Evolutionary conservation across 1,140 invertebrate species (phyloP).

Genomic region (Lithobius niger): DNA sequence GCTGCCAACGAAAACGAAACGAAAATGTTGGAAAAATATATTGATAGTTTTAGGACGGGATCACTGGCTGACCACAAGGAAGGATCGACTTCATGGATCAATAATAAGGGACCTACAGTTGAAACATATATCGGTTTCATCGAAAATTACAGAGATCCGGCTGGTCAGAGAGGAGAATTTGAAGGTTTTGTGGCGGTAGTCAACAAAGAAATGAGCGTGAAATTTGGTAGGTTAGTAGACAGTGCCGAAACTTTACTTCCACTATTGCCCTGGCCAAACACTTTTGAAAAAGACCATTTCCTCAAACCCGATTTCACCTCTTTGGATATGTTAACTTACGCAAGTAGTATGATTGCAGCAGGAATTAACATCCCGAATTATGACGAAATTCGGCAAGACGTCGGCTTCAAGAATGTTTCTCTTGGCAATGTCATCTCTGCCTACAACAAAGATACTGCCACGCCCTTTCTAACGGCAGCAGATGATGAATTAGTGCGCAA

Average conservation of each 20-base stretch:
- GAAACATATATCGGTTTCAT: slow-evolving; percentile 93
- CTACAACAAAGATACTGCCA: slow-evolving; percentile 60
- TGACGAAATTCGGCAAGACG: slow-evolving; percentile 83
- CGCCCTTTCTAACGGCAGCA: slow-evolving; percentile 58
- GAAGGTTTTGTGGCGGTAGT: slow-evolving; percentile 92
- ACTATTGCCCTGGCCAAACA: slow-evolving; percentile 69
- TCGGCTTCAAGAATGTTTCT: slow-evolving; percentile 95
- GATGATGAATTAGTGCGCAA: slow-evolving; percentile 57
- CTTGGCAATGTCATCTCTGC: slow-evolving; percentile 85
- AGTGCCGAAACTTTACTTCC: slow-evolving; percentile 65
- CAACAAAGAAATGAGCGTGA: slow-evolving; percentile 85
- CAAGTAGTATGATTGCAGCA: slow-evolving; percentile 77
- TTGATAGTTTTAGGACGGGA: too few species aligned
- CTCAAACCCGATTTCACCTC: slow-evolving; percentile 90
- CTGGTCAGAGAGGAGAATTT: slow-evolving; percentile 84
- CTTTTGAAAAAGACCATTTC: slow-evolving; percentile 85
- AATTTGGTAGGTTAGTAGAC: slow-evolving; percentile 65
- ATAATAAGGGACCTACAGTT: too few species aligned
- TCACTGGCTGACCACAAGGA: too few species aligned
- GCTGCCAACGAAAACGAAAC: too few species aligned
- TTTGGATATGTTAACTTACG: slow-evolving; percentile 84
- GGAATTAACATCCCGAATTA: slow-evolving; percentile 98
- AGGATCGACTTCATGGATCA: too few species aligned
- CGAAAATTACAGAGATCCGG: slow-evolving; percentile 86
- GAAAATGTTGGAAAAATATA: too few species aligned